A percentile compares a stretch with the other conserved stretches of the same genome.
phyloP scores from a whole-genome alignment of 1,140 invertebrate species.

The Drosophila nebulosa region DNA sequence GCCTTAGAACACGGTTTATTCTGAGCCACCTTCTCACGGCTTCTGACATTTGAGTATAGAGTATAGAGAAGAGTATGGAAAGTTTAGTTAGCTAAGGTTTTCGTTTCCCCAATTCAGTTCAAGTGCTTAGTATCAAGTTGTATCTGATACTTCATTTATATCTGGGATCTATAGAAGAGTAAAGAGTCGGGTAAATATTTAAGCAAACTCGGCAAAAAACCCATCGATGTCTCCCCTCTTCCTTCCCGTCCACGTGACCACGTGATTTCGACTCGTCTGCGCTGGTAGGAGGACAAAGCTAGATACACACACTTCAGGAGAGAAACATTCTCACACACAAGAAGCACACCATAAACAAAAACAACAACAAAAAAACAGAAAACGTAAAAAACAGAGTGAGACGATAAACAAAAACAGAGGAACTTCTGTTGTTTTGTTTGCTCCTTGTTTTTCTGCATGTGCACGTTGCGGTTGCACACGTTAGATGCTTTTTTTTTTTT shows the following conservation, averaged over 20 bases:
- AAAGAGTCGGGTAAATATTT: not conserved
- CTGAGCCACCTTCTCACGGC: too few relatives aligned
- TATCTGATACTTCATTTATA: not conserved
- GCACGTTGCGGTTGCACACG: not conserved
- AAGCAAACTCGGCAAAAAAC: not conserved
- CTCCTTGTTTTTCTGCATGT: slow-evolving; percentile 2
- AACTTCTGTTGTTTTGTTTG: not conserved
- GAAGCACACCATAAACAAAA: too few relatives aligned
- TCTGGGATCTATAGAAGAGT: too few relatives aligned
- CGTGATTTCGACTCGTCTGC: too few relatives aligned
- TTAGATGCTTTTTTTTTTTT: not conserved
- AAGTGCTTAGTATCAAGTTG: not conserved
- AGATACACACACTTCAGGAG: not conserved
- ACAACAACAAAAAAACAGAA: not conserved
- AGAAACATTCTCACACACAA: not conserved
- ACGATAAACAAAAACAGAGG: not conserved
- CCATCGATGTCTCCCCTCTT: not conserved
- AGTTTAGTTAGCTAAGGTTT: not conserved
- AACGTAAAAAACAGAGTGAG: not conserved
- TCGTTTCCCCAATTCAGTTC: not conserved
- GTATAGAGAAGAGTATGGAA: not conserved
- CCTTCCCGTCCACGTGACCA: not conserved
- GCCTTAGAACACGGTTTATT: too few relatives aligned
- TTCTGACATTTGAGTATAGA: too few relatives aligned
- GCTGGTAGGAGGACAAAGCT: not conserved